Base-by-base conservation (phyloP, 2,113 vertebrate genomes). In the Thunnus thynnus region DNA sequence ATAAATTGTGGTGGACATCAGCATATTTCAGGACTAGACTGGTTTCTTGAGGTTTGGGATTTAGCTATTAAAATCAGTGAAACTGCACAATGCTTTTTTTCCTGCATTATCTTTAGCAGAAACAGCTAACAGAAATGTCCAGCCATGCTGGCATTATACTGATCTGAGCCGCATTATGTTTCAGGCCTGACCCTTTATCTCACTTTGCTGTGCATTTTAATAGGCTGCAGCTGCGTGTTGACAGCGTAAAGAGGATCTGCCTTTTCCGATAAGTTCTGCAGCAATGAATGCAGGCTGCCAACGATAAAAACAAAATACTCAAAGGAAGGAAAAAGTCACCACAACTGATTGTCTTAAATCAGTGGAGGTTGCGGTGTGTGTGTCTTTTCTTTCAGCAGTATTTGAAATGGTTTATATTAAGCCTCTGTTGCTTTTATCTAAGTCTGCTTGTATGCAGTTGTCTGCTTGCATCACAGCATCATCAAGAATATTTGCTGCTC, bases 181-280 rank as follows among this genome's bases (percentile, higher is more conserved):
- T 64, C 65, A 64, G 48, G 44, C 65, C 70, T 78, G 77, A 87
- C 78, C 73, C 70, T 80, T 80, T 83, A 72, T 86, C 56, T 80
- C 36, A 13, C 67, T 80, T 70, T 50, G 20, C 50, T 67, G 80
- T 66, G 63, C 55, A 66, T 76, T 85, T 86, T 78, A 80, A 90
- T 62, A 17, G 65, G 75, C 72, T 77, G 62, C 51, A 62, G 62
- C 47, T 72, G 57, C 17, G 16, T 25, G 77, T 62, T 46, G 13
- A 68, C 41, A 32, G 69, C 17, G 7, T 57, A 50, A 75, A 64
- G 77, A 77, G 18, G 52, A 71, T 69, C 25, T 63, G n/a, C 14
- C 14, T 64, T 47, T 69, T 80, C 48, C 30, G 72, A 56, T 46
- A 22, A 69, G 36, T 69, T 77, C 5, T 22, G 25, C 50, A 84